phyloP scores from a whole-genome alignment of 2,113 vertebrate species.

The Holacanthus passer region DNA sequence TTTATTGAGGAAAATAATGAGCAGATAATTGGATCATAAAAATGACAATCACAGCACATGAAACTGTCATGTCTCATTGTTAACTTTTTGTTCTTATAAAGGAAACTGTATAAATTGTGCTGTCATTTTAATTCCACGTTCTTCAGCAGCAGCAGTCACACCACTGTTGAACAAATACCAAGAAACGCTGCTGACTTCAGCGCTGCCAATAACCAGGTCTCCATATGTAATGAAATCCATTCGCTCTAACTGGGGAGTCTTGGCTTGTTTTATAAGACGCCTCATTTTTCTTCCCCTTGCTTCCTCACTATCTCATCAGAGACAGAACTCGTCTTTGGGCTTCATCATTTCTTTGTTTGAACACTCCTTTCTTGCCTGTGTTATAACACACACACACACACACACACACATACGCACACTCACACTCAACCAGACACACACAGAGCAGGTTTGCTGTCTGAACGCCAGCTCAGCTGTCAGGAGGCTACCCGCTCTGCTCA shows the following conservation, averaged over 20 bases:
- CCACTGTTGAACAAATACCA: conserved; percentile 25
- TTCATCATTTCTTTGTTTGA: conserved; percentile 61
- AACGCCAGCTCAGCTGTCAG: conserved; percentile 63
- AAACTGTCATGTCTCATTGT: neutral
- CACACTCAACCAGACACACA: conserved; percentile 36
- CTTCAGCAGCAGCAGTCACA: conserved; percentile 23
- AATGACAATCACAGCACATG: neutral
- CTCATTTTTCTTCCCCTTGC: conserved; percentile 55
- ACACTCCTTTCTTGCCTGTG: conserved; percentile 58
- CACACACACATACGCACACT: conserved; percentile 36
- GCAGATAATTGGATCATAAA: neutral
- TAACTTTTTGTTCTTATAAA: neutral
- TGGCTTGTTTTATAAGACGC: conserved; percentile 35
- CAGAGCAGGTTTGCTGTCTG: conserved; percentile 18
- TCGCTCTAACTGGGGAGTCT: conserved; percentile 39
- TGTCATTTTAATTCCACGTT: conserved; percentile 20
- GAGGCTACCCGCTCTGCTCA: conserved; percentile 57
- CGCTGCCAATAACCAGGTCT: conserved; percentile 45
- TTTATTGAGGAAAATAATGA: neutral
- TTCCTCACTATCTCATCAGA: conserved; percentile 55
- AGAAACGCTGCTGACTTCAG: conserved; percentile 24
- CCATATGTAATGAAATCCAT: conserved; percentile 60
- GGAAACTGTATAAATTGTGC: neutral
- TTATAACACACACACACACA: conserved; percentile 46
- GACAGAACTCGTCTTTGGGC: conserved; percentile 62